Evolutionary conservation across 2,888 invertebrate genomes (phyloP).

Genomic region (Nipponacmea schrenckii): DNA sequence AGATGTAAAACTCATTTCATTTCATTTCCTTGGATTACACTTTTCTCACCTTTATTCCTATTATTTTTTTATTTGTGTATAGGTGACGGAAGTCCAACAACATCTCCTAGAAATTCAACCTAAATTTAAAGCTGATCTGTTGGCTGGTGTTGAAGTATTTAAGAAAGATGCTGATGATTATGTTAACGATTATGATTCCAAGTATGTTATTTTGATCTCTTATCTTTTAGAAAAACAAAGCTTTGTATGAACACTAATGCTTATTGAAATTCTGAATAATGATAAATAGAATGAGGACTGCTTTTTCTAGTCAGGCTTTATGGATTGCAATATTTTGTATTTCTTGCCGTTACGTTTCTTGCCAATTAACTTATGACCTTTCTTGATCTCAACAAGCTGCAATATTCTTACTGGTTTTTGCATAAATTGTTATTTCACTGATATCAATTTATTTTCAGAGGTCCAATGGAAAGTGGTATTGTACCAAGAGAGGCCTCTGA

Average conservation of each 20-base stretch:
- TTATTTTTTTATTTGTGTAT: conserved; percentile 20
- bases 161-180: conserved; percentile 74
- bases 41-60: conserved; percentile 48
- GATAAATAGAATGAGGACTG: too few relatives aligned
- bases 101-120: conserved; percentile 86
- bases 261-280: too few relatives aligned
- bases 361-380: not conserved
- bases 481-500: conserved; percentile 94
- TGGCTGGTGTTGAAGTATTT: conserved; percentile 83
- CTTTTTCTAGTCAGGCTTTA: too few relatives aligned
- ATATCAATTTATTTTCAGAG: conserved; percentile 69
- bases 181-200: conserved; percentile 67
- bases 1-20: too few relatives aligned
- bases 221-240: not conserved
- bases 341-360: not conserved
- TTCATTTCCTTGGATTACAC: too few relatives aligned
- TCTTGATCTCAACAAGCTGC: not conserved
- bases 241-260: too few relatives aligned
- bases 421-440: not conserved
- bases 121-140: conserved; percentile 86
- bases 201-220: conserved; percentile 46
- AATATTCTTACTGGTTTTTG: not conserved
- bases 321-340: too few relatives aligned
- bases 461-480: conserved; percentile 92
- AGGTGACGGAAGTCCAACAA: conserved; percentile 76